A percentile compares a stretch with the other conserved stretches of the same genome.
These are phyloP conservation scores for Arion vulgaris DNA, from an alignment of 1,140 invertebrate genomes.

Conservation along the genomic window DNA sequence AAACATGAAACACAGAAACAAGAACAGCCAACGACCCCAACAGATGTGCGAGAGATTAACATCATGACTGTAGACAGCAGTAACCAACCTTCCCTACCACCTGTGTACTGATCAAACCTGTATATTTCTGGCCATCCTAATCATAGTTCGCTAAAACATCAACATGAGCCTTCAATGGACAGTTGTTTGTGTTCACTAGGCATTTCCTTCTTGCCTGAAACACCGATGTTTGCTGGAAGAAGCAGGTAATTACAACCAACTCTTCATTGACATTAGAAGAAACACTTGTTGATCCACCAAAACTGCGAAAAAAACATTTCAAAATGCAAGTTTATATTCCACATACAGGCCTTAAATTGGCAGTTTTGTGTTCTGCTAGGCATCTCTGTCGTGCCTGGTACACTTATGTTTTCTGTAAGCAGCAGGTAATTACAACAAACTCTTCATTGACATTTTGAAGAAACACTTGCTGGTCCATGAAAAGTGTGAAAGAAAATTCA, in stretches of 20 bases:
- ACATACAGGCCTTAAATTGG: no score
- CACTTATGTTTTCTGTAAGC: neutral
- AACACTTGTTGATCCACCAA: no score
- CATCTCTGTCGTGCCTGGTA: neutral
- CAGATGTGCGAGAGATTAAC: conserved; percentile 78
- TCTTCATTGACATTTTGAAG: no score
- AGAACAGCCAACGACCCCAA: conserved; percentile 84
- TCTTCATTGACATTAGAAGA: no score
- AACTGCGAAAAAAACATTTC: no score
- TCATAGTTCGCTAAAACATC: neutral
- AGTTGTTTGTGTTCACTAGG: neutral
- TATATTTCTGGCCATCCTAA: neutral
- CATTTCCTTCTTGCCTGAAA: neutral
- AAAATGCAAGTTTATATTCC: no score
- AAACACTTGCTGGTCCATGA: no score
- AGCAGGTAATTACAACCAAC: neutral
- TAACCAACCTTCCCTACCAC: neutral
- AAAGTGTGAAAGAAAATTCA: no score
- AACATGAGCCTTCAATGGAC: neutral
- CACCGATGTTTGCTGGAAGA: neutral
- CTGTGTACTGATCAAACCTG: neutral
- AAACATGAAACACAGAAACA: conserved; percentile 52
- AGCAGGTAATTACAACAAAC: neutral
- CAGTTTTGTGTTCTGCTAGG: neutral
- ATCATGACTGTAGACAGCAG: conserved; percentile 33